Conservation (phyloP, 2,797 vertebrate species). For the Astyanax mexicanus region DNA sequence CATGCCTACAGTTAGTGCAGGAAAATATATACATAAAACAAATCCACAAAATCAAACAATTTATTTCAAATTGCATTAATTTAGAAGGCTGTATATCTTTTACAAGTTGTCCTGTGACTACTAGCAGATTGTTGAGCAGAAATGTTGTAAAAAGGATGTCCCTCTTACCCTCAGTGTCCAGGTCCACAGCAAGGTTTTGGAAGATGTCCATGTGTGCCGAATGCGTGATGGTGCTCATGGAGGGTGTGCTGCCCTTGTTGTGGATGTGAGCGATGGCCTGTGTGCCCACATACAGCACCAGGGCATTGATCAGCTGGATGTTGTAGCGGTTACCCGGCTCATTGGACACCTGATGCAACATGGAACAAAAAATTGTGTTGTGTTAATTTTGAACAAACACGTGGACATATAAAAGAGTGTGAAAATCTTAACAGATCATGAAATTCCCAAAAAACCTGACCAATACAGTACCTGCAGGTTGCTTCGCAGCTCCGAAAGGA, state of each 20-base stretch:
- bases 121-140: too few relatives aligned
- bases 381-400: too few relatives aligned
- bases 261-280: constrained; percentile 99
- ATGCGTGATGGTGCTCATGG: constrained; percentile 99
- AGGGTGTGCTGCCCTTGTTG: constrained; percentile 98
- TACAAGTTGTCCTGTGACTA: neutral
- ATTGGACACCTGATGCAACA: constrained; percentile 82
- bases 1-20: too few relatives aligned
- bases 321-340: constrained; percentile 99
- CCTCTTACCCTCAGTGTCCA: constrained; percentile 97
- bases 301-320: constrained; percentile 98
- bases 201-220: constrained; percentile 99
- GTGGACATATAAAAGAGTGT: too few relatives aligned
- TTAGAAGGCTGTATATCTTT: neutral
- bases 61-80: too few relatives aligned
- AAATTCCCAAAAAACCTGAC: too few relatives aligned
- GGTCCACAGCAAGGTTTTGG: constrained; percentile 97
- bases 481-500: constrained; percentile 96
- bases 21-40: too few relatives aligned
- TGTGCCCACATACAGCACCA: constrained; percentile 97
- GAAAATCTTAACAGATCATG: too few relatives aligned
- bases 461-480: constrained; percentile 88
- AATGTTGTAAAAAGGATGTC: too few relatives aligned
- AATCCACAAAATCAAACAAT: too few relatives aligned
- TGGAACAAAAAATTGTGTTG: too few relatives aligned